Conservation (phyloP, 1,140 invertebrate genomes). For the Anadara kagoshimensis region DNA sequence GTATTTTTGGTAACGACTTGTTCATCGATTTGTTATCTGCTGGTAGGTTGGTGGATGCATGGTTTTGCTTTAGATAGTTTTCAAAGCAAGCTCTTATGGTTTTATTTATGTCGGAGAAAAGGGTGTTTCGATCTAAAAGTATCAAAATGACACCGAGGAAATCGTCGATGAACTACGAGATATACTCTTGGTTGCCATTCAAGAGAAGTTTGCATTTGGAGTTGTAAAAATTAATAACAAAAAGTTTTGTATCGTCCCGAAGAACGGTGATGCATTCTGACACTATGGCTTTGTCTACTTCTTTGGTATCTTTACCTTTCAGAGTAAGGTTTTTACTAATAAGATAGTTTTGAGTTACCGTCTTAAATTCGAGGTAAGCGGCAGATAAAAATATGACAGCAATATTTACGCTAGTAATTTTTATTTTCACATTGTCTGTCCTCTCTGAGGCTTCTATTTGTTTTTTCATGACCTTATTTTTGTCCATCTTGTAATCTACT, state of each 20-base stretch:
- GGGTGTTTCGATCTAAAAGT: not conserved
- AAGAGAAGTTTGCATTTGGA: constrained; percentile 1
- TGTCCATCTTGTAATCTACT: not conserved
- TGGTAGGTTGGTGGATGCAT: not conserved
- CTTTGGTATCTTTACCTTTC: not conserved
- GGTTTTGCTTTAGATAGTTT: not conserved
- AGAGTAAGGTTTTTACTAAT: constrained; percentile 1
- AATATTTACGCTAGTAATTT: not conserved
- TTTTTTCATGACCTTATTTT: constrained; percentile 7
- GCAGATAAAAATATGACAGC: not conserved
- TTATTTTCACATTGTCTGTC: not conserved
- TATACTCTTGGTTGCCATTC: constrained; percentile 10
- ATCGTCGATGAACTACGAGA: not conserved
- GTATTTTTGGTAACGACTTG: not conserved
- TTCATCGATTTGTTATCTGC: not conserved
- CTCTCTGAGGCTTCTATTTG: constrained; percentile 6
- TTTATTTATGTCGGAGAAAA: constrained; percentile 3
- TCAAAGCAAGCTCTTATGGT: not conserved
- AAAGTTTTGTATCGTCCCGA: not conserved
- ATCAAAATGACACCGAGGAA: constrained; percentile 3
- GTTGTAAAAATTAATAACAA: constrained; percentile 13
- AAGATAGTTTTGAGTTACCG: constrained; percentile 1
- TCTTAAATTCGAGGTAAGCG: constrained; percentile 10
- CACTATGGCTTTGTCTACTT: constrained; percentile 1
- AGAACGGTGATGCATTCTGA: not conserved